phyloP scores from a whole-genome alignment of 2,888 invertebrate species.

The Dicycla oo region DNA sequence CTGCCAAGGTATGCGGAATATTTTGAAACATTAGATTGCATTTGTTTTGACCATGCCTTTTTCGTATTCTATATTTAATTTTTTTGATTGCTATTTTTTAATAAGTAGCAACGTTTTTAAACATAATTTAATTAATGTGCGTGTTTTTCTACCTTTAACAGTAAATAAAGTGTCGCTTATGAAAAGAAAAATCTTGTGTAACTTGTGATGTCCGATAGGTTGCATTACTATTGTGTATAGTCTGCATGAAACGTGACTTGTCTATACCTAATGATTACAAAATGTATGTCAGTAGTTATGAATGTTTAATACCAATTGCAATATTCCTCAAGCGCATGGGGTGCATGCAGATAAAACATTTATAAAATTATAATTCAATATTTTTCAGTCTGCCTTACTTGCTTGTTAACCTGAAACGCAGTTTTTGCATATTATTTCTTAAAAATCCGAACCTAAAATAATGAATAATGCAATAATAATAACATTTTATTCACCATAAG shows the following conservation, averaged over 20 bases:
- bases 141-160: not conserved
- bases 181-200: slow-evolving; percentile 4
- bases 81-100: slow-evolving; percentile 25
- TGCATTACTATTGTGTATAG: slow-evolving; percentile 55
- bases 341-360: slow-evolving; percentile 39
- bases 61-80: slow-evolving; percentile 36
- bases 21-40: slow-evolving; percentile 52
- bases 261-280: slow-evolving; percentile 37
- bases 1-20: slow-evolving; percentile 89
- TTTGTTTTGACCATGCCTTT: slow-evolving; percentile 56
- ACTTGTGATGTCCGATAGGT: slow-evolving; percentile 40
- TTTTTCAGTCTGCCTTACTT: not conserved
- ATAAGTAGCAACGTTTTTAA: slow-evolving; percentile 22
- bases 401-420: slow-evolving; percentile 25
- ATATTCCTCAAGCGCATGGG: slow-evolving; percentile 33
- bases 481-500: not conserved
- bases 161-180: slow-evolving; percentile 2
- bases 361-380: not conserved
- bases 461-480: not conserved
- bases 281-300: slow-evolving; percentile 32
- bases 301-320: slow-evolving; percentile 4
- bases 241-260: slow-evolving; percentile 62
- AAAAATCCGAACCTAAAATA: not conserved
- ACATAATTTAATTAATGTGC: slow-evolving; percentile 1
- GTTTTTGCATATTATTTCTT: not conserved